phyloP scores from a whole-genome alignment of 2,888 invertebrate species.

The Drosophila mercatorum region DNA sequence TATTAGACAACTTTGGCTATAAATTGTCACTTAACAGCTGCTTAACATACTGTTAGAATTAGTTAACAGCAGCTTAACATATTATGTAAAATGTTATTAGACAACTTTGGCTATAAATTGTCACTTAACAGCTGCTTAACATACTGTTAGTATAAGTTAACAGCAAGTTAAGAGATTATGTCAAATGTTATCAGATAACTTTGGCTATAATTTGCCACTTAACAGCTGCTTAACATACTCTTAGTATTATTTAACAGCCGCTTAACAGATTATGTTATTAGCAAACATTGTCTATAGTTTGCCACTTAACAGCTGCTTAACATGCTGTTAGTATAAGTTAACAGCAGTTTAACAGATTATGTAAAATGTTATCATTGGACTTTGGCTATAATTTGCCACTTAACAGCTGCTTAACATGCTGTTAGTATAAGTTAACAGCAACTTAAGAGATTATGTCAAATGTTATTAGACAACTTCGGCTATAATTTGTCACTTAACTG shows the following conservation, averaged over 20 bases:
- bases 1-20: background rate
- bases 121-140: background rate
- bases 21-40: background rate
- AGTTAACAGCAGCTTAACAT: background rate
- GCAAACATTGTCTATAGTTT: too few relatives aligned
- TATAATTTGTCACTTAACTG: background rate
- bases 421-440: background rate
- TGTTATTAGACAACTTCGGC: background rate
- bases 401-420: background rate
- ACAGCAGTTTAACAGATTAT: background rate
- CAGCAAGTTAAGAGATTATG: too few relatives aligned
- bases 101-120: background rate
- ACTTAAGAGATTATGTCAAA: background rate
- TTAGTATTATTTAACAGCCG: too few relatives aligned
- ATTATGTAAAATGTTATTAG: too few relatives aligned
- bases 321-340: background rate
- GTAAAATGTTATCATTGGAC: too few relatives aligned
- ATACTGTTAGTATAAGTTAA: background rate
- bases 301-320: too few relatives aligned
- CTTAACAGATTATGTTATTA: too few relatives aligned
- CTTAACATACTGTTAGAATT: background rate
- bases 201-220: too few relatives aligned
- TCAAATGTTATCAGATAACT: too few relatives aligned
- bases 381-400: background rate
- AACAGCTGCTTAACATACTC: too few relatives aligned